Conservation (phyloP, 2,113 vertebrate species). For the Ia io region DNA sequence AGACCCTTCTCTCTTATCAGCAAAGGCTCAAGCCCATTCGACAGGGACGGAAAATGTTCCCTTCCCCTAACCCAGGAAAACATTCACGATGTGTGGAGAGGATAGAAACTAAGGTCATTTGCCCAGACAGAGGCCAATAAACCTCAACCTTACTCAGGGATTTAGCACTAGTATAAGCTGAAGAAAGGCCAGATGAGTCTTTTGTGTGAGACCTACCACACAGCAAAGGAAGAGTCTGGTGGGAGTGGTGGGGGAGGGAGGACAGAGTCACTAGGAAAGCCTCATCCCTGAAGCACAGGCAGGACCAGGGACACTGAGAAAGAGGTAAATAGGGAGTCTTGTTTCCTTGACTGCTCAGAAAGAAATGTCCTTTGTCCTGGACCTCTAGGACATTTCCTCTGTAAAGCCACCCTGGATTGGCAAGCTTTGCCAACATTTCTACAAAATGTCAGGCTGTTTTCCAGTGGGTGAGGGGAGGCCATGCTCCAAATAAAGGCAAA, state of each 20-base stretch:
- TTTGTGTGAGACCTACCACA: neutral
- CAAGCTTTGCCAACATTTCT: neutral
- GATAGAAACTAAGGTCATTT: too few species aligned
- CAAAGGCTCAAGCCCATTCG: accelerated
- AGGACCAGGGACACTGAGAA: neutral
- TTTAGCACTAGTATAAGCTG: neutral
- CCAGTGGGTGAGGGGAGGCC: neutral
- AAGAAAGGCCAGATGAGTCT: neutral
- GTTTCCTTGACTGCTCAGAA: neutral
- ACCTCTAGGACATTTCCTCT: too few species aligned
- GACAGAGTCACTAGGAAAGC: neutral
- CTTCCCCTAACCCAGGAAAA: neutral
- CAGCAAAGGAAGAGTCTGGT: neutral
- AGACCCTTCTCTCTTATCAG: neutral
- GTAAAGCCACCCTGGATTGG: neutral
- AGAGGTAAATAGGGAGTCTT: neutral
- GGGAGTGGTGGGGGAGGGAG: too few species aligned
- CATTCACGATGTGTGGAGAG: neutral
- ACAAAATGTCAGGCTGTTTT: neutral
- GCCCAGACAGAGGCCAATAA: neutral
- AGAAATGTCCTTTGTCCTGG: neutral
- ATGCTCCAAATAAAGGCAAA: neutral
- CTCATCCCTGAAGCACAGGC: too few species aligned
- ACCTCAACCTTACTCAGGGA: too few species aligned
- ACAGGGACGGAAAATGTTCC: neutral